phyloP scores from a whole-genome alignment of 2,113 vertebrate species.

The Notothenia coriiceps region DNA sequence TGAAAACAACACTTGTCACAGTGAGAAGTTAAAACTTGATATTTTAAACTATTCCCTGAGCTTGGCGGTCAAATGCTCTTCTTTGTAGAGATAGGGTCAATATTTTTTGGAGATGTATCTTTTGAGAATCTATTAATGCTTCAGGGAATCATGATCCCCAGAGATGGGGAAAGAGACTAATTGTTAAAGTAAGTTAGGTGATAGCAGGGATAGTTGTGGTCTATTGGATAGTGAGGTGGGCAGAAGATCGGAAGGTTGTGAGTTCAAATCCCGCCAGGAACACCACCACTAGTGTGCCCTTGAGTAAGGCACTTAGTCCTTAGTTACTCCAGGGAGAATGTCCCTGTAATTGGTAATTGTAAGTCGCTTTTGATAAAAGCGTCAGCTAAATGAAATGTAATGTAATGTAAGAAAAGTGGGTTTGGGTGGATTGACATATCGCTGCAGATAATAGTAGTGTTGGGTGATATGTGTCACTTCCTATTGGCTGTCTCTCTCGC shows the following conservation, averaged over 20 bases:
- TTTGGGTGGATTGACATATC: slow-evolving; percentile 12
- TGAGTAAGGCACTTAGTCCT: too few relatives aligned
- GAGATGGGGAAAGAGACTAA: neutral
- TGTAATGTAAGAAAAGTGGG: neutral
- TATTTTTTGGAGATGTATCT: neutral
- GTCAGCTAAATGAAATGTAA: too few relatives aligned
- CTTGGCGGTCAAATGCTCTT: neutral
- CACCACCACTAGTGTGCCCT: too few relatives aligned
- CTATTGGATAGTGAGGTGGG: too few relatives aligned
- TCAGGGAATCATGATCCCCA: neutral
- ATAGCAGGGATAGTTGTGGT: neutral
- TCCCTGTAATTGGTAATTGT: too few relatives aligned
- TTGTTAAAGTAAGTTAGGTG: slow-evolving; percentile 13
- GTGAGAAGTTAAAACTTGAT: neutral
- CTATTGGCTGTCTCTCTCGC: slow-evolving; percentile 13
- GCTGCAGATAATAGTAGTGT: slow-evolving; percentile 21
- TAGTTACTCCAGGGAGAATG: too few relatives aligned
- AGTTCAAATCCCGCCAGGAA: too few relatives aligned
- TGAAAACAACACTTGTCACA: neutral
- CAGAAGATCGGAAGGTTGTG: too few relatives aligned
- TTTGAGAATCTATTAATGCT: neutral
- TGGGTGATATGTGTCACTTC: slow-evolving; percentile 43
- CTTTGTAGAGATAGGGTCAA: neutral
- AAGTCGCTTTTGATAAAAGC: too few relatives aligned
- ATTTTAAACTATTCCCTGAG: too few relatives aligned